Evolutionary conservation across 2,113 vertebrate genomes (phyloP).

Genomic region (Synodontis membranacea): DNA sequence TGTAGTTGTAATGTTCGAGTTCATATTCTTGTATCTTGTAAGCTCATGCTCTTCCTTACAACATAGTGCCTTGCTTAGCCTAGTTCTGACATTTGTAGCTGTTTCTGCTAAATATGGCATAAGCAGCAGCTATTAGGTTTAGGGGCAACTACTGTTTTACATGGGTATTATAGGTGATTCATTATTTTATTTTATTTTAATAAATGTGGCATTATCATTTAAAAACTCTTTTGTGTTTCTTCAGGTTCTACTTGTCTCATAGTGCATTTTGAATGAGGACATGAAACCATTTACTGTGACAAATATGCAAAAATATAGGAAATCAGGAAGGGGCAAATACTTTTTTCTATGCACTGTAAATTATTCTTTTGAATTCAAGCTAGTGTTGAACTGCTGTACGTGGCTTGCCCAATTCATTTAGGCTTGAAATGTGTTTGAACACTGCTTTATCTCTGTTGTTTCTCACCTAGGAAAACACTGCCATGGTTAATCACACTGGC

Average conservation of each 20-base stretch:
- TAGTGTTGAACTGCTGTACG: not conserved
- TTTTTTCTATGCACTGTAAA: not conserved
- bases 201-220: too few relatives aligned
- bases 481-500: not conserved
- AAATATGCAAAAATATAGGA: not conserved
- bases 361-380: not conserved
- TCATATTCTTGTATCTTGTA: too few relatives aligned
- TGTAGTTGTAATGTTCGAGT: too few relatives aligned
- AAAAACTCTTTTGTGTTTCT: not conserved
- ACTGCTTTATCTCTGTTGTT: not conserved
- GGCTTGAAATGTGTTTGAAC: not conserved
- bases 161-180: too few relatives aligned
- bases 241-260: not conserved
- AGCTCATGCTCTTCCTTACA: too few relatives aligned
- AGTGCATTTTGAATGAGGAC: not conserved
- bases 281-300: not conserved
- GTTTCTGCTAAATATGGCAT: not conserved
- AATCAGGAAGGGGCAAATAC: not conserved
- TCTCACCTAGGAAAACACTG: not conserved
- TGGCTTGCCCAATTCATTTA: not conserved
- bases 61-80: too few relatives aligned
- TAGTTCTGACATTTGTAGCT: too few relatives aligned
- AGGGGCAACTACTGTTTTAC: too few relatives aligned
- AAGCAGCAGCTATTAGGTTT: too few relatives aligned
- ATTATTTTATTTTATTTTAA: too few relatives aligned